Conservation (phyloP, 2,113 vertebrate genomes). For the Eclectus roratus region DNA sequence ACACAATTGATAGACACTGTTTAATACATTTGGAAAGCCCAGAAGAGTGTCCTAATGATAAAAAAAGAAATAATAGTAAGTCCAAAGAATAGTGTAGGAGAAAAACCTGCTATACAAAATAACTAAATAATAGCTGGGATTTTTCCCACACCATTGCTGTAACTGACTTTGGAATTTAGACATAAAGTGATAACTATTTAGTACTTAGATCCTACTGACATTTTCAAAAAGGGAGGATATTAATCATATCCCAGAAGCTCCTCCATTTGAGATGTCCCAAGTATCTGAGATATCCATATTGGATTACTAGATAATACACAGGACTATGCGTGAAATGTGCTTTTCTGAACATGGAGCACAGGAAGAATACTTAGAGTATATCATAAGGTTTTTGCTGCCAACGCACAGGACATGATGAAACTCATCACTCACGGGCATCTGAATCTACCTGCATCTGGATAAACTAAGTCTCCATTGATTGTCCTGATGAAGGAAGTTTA, state of each 20-base stretch:
- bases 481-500: neutral
- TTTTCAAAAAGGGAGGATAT: neutral
- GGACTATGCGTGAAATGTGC: too few relatives aligned
- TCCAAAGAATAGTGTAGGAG: neutral
- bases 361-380: neutral
- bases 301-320: neutral
- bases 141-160: neutral
- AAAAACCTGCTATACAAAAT: neutral
- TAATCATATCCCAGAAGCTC: neutral
- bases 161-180: neutral
- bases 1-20: neutral
- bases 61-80: neutral
- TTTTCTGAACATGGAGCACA: neutral
- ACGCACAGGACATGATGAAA: neutral
- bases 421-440: neutral
- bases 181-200: neutral
- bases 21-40: neutral
- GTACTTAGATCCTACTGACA: neutral
- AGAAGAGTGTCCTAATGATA: neutral
- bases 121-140: neutral
- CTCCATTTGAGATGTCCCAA: neutral
- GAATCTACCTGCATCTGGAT: neutral
- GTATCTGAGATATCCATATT: neutral
- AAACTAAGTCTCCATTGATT: neutral
- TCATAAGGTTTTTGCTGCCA: neutral